Evolutionary conservation across 2,797 vertebrate species (phyloP).

Genomic region (Mus minutoides): DNA sequence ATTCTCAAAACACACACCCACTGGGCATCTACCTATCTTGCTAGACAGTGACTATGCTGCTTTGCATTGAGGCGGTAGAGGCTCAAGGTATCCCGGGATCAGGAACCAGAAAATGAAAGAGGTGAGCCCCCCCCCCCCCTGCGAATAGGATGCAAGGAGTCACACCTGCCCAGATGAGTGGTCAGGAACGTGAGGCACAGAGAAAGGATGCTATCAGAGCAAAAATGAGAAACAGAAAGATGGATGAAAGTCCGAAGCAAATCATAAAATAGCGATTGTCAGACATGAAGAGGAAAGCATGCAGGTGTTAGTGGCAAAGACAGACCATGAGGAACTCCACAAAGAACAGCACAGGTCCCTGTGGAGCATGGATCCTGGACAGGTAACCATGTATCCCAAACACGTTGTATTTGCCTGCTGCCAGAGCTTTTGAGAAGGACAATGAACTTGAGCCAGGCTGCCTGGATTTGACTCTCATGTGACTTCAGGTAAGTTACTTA

Average conservation of each 20-base stretch:
- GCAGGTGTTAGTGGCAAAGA: background rate
- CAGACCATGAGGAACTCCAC: background rate
- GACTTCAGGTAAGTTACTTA: background rate
- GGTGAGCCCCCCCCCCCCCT: too few species aligned
- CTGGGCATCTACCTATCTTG: background rate
- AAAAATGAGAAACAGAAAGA: background rate
- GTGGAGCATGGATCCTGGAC: background rate
- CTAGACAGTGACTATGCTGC: background rate
- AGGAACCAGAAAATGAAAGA: background rate
- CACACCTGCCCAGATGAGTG: background rate
- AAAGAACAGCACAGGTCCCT: background rate
- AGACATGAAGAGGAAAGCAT: background rate
- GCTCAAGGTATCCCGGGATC: background rate
- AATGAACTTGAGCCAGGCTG: background rate
- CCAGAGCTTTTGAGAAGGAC: background rate
- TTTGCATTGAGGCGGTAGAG: background rate
- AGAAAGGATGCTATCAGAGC: background rate
- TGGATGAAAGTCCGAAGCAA: background rate
- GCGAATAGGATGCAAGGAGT: background rate
- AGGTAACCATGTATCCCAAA: background rate
- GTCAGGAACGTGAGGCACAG: rapidly evolving
- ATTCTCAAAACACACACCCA: background rate
- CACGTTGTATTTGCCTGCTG: rapidly evolving
- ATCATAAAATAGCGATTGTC: background rate
- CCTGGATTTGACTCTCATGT: background rate